Evolutionary conservation across 2,113 vertebrate species (phyloP).

Genomic region (Dicaeum eximium): DNA sequence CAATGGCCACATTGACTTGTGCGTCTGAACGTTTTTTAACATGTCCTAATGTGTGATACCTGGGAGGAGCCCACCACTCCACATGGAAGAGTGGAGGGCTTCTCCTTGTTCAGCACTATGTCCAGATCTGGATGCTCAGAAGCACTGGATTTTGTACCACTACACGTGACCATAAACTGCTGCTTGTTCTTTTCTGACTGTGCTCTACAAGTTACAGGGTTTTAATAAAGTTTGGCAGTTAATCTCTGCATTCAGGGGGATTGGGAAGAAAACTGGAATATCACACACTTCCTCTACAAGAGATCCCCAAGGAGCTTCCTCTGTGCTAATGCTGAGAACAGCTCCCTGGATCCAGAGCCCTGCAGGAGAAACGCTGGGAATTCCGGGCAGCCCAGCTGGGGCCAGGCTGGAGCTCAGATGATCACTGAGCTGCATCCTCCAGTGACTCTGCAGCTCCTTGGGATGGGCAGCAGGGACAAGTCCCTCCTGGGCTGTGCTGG

Average conservation of each 20-base stretch:
- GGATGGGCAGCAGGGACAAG: not conserved
- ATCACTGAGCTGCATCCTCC: not conserved
- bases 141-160: not conserved
- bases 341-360: not conserved
- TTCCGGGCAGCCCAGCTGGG: not conserved
- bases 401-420: accelerated
- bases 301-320: not conserved
- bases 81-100: not conserved
- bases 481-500: not conserved
- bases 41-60: accelerated
- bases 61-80: not conserved
- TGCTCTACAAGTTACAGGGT: not conserved
- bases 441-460: not conserved
- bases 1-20: accelerated
- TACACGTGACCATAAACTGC: accelerated
- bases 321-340: accelerated
- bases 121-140: not conserved
- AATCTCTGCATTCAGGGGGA: not conserved
- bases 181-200: not conserved
- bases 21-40: not conserved
- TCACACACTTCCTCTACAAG: accelerated
- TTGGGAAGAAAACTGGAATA: not conserved
- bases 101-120: not conserved
- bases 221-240: not conserved
- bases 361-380: accelerated